Evolutionary conservation across 2,113 vertebrate species (phyloP), one percentile per base, ranked within the genome.

Genomic region (Sinocyclocheilus grahami): DNA sequence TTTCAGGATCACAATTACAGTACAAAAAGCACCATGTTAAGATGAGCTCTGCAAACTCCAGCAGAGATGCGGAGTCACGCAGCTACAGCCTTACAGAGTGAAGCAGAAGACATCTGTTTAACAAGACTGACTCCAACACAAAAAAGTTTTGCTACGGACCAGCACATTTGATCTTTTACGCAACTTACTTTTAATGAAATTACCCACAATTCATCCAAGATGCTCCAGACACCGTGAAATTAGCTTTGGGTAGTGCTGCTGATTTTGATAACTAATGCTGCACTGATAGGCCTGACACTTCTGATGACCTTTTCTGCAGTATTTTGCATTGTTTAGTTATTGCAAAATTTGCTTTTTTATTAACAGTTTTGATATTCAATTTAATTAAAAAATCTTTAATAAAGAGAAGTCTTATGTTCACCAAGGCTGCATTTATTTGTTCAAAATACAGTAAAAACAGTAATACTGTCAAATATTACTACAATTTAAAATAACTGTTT

Each of bases 101-200:
- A 84, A 62, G 82, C 63, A 72, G 55, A 74, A 42, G 65, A 65
- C 62, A 69, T 75, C 55, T 51, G 42, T 82, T 86, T 86, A 82
- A 82, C 69, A 42, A 86, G 48, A 55, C 79, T 4, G 69, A 63
- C 72, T 82, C 53, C 74, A 79, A 48, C 75, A 33, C 82, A 55
- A 76, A 42, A 69, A 33, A 4, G 67, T 71, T 71, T 37, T 42
- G 71, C 71, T 46, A 42, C 3, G 5, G 71, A 71, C 67, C 30
- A 71, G 67, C 67, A 37, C 16, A 37, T 71, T 37, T 74, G 10
- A 74, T 39, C 71, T 74, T 42, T 39, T 46, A n/a, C 12, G 8
- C 71, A 74, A 42, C 18, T 22, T 74, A 3, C 10, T n/a, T 12
- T 37, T 46, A n/a, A 74, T n/a, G 18, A 74, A 74, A 74, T 22